Evolutionary conservation across 37 sponge, comb jelly and placozoan genomes (phyloP), one percentile per base, ranked within the genome.

Genomic region (Halisarca cf. caerulea): DNA sequence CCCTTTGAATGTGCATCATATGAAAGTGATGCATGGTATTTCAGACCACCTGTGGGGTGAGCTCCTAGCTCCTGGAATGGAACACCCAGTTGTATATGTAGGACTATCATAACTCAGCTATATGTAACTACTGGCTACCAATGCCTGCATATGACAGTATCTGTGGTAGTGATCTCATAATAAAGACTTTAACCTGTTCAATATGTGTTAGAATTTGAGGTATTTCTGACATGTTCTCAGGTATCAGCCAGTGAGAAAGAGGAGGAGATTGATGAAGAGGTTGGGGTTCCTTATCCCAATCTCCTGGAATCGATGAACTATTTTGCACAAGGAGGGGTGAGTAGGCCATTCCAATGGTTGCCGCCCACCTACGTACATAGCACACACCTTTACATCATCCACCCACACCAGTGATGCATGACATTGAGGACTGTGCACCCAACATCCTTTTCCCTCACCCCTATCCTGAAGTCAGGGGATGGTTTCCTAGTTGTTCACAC

Each of bases 251-350:
- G 43, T 18, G 93, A 86, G 40, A 91, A 88, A 8, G 92, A 95
- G 33, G 91, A 44, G 41, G 92, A 92, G 40, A 86, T 51, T 20
- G 98, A 98, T 84, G 98, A 98, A 43, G 99, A 98, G 58, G 91
- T 94, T 35, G 83, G 78, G 21, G 85, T 88, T 34, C 94, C 96
- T 0, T 92, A 94, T 70, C 99, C 96, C 47, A 87, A 98, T 69
- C 91, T 98, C 41, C 58, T 92, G 91, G 95, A 96, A 0, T 42
- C 85, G 17, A 80, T 90, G 11, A 72, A 80, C 58, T 90, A 90
- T 82, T 94, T 98, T 82, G 95, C 96, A 77, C 86, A 87, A 69
- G 96, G 93, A 83, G 96, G 96, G 30, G 94, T 98, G 60, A 87
- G 90, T 80, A n/a, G 25, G 6, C 9, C 51, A 47, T 47, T 47